Evolutionary conservation across 2,888 invertebrate species (phyloP).

Genomic region (Margaritifera margaritifera): DNA sequence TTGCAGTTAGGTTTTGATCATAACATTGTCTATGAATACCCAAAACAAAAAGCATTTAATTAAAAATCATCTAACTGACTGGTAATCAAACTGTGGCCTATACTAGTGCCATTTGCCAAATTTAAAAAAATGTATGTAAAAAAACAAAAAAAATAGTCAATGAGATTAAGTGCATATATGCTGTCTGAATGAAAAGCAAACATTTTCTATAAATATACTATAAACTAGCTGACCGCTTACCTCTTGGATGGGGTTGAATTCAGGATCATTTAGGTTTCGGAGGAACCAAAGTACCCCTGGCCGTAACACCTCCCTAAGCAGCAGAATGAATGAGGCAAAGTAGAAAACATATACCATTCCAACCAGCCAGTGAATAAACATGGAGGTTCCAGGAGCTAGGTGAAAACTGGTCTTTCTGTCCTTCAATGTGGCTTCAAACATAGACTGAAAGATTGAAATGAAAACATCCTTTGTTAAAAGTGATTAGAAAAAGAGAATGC

Average conservation of each 20-base stretch:
- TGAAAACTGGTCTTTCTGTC: constrained; percentile 88
- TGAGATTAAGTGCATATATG: too few species aligned
- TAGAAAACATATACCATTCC: constrained; percentile 99
- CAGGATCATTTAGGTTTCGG: constrained; percentile 97
- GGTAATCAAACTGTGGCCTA: too few species aligned
- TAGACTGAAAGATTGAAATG: constrained; percentile 57
- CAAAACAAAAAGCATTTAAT: too few species aligned
- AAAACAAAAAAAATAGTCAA: too few species aligned
- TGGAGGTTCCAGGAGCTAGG: constrained; percentile 94
- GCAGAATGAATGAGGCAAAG: constrained; percentile 91
- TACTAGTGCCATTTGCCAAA: too few species aligned
- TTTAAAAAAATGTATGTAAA: too few species aligned
- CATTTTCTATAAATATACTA: too few species aligned
- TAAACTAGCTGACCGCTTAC: constrained; percentile 54
- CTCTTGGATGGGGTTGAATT: constrained; percentile 98
- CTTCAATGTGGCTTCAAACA: constrained; percentile 72
- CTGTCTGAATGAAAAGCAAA: too few species aligned
- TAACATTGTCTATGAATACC: too few species aligned
- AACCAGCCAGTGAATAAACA: constrained; percentile 99
- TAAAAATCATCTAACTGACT: too few species aligned
- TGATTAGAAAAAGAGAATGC: too few species aligned
- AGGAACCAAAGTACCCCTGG: constrained; percentile 99
- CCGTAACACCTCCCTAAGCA: constrained; percentile 92
- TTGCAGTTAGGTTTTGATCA: too few species aligned
- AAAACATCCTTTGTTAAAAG: neutral